A percentile compares a stretch with the other conserved stretches of the same genome.
phyloP scores from a whole-genome alignment of 2,797 vertebrate species.

The Spinus pinus region DNA sequence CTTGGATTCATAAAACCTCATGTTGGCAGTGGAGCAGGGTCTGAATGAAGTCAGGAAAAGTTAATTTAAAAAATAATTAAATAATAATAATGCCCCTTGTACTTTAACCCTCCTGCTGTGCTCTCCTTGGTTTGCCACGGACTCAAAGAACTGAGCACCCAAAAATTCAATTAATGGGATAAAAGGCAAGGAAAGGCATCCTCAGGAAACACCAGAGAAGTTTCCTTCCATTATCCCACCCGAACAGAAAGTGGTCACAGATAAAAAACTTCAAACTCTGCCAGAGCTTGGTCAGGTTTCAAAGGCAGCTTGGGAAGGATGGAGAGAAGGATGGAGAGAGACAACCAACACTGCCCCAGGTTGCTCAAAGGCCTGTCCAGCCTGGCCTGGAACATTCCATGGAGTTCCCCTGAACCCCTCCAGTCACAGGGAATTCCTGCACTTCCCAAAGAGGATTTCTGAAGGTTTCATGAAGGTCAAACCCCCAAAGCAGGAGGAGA shows the following conservation, averaged over 20 bases:
- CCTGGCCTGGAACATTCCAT: not conserved
- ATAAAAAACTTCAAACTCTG: not conserved
- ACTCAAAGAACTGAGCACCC: not conserved
- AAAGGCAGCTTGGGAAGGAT: not conserved
- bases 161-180: not conserved
- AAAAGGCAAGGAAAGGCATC: not conserved
- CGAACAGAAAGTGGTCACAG: not conserved
- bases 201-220: not conserved
- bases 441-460: not conserved
- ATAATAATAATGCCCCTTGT: rapidly evolving
- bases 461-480: not conserved
- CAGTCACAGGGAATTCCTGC: not conserved
- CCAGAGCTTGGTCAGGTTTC: not conserved
- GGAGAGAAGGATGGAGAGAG: not conserved
- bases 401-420: rapidly evolving
- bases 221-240: not conserved
- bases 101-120: not conserved
- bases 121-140: not conserved
- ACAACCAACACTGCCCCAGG: not conserved
- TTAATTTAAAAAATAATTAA: not conserved
- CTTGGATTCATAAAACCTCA: not conserved
- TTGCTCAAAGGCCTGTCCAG: not conserved
- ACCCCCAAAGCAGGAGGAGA: not conserved
- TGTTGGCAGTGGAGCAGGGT: not conserved
- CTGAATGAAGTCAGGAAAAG: not conserved